Evolutionary conservation across 2,888 invertebrate genomes (phyloP).

Genomic region (Podotricha telesiphe): DNA sequence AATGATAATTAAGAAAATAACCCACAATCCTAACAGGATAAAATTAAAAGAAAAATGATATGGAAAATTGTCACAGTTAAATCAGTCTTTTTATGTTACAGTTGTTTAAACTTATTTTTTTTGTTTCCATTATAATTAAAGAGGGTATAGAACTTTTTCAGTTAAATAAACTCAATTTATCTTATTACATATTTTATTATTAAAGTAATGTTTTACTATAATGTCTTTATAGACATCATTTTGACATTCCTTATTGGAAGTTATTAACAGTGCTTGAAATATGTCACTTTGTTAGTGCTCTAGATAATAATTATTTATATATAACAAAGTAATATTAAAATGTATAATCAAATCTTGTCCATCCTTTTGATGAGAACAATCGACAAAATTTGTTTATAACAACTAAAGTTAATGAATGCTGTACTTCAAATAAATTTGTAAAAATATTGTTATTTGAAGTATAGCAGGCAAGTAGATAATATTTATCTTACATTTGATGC

Average conservation of each 20-base stretch:
- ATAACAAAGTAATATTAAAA: constrained; percentile 54
- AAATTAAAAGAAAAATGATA: constrained; percentile 52
- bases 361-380: constrained; percentile 30
- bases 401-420: constrained; percentile 56
- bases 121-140: too few relatives aligned
- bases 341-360: constrained; percentile 62
- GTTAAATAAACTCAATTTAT: constrained; percentile 49
- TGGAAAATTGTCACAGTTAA: neutral
- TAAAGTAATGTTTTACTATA: constrained; percentile 61
- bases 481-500: constrained; percentile 82
- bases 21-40: constrained; percentile 70
- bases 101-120: neutral
- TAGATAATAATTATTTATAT: constrained; percentile 42
- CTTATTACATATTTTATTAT: constrained; percentile 52
- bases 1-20: constrained; percentile 71
- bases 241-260: constrained; percentile 71
- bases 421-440: constrained; percentile 45
- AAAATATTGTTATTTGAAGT: constrained; percentile 56
- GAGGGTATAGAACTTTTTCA: too few relatives aligned
- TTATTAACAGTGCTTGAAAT: constrained; percentile 58
- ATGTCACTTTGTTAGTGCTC: constrained; percentile 45
- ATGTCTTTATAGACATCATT: constrained; percentile 78
- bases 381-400: constrained; percentile 59
- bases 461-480: constrained; percentile 72
- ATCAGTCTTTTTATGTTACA: neutral